Evolutionary conservation across 2,888 invertebrate species (phyloP), one percentile per base, ranked within the genome.

Genomic region (Nysson spinosus): DNA sequence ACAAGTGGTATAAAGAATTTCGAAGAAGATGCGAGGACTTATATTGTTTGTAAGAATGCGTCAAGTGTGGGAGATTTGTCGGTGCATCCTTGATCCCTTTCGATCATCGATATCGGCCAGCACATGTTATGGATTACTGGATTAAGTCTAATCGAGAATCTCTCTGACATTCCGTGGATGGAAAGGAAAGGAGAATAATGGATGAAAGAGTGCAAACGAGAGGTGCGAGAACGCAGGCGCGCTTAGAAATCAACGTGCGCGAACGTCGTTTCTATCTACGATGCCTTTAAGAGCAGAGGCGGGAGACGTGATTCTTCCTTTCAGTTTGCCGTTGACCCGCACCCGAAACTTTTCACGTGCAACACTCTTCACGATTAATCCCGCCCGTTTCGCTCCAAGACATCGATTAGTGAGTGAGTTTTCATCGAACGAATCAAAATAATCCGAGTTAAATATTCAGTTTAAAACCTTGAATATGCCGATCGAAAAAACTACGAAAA

Each of bases 221-320:
- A 34, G 42, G 44, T n/a, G 43, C 11, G n/a, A 44, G 51, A 35
- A 73, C 73, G 73, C 73, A 73, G 64, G 70, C 73, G 73, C 73
- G 63, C 4, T 37, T 20, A 7, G 32, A n/a, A 22, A 47, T 54
- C 24, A 58, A 62, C 34, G 47, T 61, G 69, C 35, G 58, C 56
- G 55, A 19, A 30, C 26, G 43, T 16, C 17, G 39, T 24, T 1
- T 39, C 9, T 26, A 37, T 32, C 51, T 39, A 11, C 34, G 43
- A 43, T 14, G 62, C 44, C 50, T 69, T 55, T 19, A 65, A 73
- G 62, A 66, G 12, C 55, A 34, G 14, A 57, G 69, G 70, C 74
- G 66, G 73, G 64, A 65, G 69, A 56, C 34, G 47, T 55, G 63
- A 73, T 75, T 57, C 64, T 60, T 57, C 70, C 46, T 57, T 70